These are phyloP conservation scores for Stenopsyche tienmushanensis DNA, from an alignment of 1,140 invertebrate genomes.

Conservation along the genomic window DNA sequence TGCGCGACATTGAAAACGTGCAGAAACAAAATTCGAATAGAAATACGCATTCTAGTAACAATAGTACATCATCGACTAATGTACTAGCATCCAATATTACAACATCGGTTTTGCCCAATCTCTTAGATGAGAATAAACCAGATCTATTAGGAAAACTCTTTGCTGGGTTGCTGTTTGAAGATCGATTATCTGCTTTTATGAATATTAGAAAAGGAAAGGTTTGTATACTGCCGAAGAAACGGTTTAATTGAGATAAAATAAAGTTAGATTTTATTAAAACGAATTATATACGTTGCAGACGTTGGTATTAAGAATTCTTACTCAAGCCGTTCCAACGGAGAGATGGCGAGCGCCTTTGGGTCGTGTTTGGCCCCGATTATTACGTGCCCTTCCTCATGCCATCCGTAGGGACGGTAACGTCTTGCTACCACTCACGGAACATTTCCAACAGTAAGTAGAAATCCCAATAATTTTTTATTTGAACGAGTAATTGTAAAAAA, in stretches of 20 bases:
- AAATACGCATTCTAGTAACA: slow-evolving; percentile 29
- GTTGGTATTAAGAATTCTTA: slow-evolving; percentile 42
- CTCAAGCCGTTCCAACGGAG: slow-evolving; percentile 37
- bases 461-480: neutral
- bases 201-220: slow-evolving; percentile 75
- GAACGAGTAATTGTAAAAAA: neutral
- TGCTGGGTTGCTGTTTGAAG: slow-evolving; percentile 63
- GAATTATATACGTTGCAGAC: slow-evolving; percentile 33
- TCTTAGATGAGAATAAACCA: slow-evolving; percentile 58
- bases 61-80: neutral
- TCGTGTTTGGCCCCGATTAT: slow-evolving; percentile 46
- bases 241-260: neutral
- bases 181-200: slow-evolving; percentile 66
- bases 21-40: slow-evolving; percentile 47
- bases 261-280: neutral
- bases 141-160: slow-evolving; percentile 64
- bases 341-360: slow-evolving; percentile 38
- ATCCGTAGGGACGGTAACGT: slow-evolving; percentile 43
- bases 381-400: slow-evolving; percentile 46
- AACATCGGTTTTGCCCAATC: slow-evolving; percentile 44
- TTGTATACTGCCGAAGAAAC: slow-evolving; percentile 33
- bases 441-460: slow-evolving; percentile 40
- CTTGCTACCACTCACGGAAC: slow-evolving; percentile 43
- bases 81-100: neutral
- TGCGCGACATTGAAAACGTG: slow-evolving; percentile 52